A percentile compares a stretch with the other conserved stretches of the same genome.
Conservation (phyloP, 2,113 vertebrate genomes). For the Neolamprologus brichardi region DNA sequence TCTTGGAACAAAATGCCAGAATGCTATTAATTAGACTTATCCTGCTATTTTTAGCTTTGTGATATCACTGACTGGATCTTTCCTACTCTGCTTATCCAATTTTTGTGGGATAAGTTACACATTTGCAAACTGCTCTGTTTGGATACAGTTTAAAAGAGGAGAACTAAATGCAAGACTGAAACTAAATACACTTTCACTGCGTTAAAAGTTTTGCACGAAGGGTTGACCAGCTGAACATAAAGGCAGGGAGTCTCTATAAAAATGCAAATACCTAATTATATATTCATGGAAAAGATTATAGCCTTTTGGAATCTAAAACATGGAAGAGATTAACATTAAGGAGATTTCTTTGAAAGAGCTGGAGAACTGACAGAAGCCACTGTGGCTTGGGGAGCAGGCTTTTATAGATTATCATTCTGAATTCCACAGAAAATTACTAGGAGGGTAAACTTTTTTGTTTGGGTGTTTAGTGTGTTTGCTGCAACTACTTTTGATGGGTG, state of each 20-base stretch:
- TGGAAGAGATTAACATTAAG: background rate
- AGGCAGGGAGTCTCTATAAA: background rate
- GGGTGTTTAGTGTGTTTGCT: background rate
- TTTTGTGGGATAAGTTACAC: background rate
- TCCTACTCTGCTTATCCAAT: background rate
- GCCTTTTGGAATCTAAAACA: background rate
- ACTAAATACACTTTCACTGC: background rate
- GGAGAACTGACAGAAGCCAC: constrained; percentile 63
- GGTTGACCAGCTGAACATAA: background rate
- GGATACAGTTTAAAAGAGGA: background rate
- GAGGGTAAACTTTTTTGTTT: constrained; percentile 69
- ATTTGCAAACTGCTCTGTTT: background rate
- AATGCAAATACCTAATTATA: background rate
- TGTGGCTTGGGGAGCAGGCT: constrained; percentile 55
- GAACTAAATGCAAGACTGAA: background rate
- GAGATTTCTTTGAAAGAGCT: background rate
- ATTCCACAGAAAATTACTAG: constrained; percentile 68
- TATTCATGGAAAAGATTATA: background rate
- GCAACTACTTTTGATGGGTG: background rate
- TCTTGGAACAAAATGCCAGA: background rate
- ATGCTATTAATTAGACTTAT: background rate
- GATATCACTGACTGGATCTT: background rate
- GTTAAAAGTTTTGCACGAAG: background rate
- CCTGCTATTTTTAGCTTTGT: background rate
- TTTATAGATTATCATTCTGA: constrained; percentile 68